phyloP scores from a whole-genome alignment of 2,888 invertebrate genomes.

The Oligia latruncula region DNA sequence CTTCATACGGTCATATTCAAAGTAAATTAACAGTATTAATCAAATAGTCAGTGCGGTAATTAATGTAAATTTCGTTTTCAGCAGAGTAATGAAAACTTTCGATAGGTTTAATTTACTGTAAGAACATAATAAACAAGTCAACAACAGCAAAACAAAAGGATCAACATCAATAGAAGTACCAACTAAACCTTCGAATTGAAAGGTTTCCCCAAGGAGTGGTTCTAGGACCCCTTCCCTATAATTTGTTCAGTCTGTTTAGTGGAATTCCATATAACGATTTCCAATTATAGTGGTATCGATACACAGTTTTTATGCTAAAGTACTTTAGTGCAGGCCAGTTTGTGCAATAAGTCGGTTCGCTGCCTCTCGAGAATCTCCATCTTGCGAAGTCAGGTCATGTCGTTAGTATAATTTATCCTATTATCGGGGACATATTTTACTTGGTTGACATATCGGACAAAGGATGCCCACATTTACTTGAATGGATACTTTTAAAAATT shows the following conservation, averaged over 20 bases:
- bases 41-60: conserved; percentile 40
- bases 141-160: conserved; percentile 27
- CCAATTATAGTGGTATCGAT: conserved; percentile 23
- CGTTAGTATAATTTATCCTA: conserved; percentile 43
- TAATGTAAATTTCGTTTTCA: conserved; percentile 40
- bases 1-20: conserved; percentile 28
- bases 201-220: conserved; percentile 47
- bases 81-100: conserved; percentile 33
- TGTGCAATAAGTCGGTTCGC: conserved; percentile 50
- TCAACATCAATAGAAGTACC: conserved; percentile 12
- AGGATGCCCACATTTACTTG: not conserved
- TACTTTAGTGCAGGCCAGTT: conserved; percentile 40
- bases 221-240: conserved; percentile 12
- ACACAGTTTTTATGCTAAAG: conserved; percentile 35
- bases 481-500: not conserved
- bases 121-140: conserved; percentile 16
- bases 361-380: conserved; percentile 39
- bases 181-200: conserved; percentile 9
- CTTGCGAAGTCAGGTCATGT: conserved; percentile 34
- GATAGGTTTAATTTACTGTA: conserved; percentile 26
- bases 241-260: not conserved
- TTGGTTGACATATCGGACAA: not conserved
- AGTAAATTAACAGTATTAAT: conserved; percentile 52
- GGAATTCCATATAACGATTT: conserved; percentile 16
- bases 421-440: conserved; percentile 23